Conservation (phyloP, 2,797 vertebrate species). For the Falco columbarius region DNA sequence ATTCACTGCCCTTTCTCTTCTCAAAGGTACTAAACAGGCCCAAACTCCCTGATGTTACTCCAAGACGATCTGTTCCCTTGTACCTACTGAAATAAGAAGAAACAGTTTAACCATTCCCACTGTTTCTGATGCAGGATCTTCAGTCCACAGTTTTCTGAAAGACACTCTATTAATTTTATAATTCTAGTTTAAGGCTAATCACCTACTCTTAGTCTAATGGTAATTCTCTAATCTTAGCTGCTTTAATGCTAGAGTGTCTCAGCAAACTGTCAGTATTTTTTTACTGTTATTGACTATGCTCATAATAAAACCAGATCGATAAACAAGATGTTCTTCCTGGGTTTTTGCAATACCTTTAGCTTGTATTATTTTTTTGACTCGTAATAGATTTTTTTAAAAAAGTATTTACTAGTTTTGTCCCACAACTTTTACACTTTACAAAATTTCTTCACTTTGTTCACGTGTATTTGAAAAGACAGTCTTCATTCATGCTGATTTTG, state of each 20-base stretch:
- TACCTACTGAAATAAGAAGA: neutral
- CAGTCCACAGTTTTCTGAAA: neutral
- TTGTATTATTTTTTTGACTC: neutral
- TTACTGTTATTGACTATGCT: neutral
- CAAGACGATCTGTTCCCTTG: neutral
- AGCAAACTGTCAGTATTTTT: neutral
- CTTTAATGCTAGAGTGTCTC: neutral
- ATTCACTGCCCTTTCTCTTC: neutral
- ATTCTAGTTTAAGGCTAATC: neutral
- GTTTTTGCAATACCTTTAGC: neutral
- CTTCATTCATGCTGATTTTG: neutral
- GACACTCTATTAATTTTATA: neutral
- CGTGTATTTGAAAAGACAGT: neutral
- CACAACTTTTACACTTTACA: neutral
- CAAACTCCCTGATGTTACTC: neutral
- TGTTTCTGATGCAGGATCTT: neutral
- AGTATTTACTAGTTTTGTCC: neutral
- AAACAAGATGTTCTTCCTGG: neutral
- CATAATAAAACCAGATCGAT: neutral
- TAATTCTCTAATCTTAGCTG: neutral
- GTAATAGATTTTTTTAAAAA: neutral
- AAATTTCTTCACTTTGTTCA: neutral
- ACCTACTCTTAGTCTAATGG: neutral
- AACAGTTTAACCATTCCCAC: neutral
- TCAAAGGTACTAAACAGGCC: neutral